These are phyloP conservation scores for Semicossyphus pulcher DNA, from an alignment of 2,113 vertebrate genomes.

Conservation along the genomic window DNA sequence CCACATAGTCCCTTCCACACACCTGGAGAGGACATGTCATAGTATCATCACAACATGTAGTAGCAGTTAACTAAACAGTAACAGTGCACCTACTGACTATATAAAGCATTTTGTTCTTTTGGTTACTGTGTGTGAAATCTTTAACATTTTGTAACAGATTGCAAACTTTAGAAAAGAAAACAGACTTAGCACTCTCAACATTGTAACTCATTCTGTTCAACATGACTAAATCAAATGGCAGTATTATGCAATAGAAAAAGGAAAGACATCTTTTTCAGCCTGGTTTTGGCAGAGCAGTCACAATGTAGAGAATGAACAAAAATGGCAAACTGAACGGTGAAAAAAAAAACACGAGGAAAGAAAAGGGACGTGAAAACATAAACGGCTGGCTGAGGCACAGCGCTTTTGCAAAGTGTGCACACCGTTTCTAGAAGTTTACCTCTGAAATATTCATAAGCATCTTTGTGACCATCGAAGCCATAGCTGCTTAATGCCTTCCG, in stretches of 20 bases:
- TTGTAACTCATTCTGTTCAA: constrained; percentile 69
- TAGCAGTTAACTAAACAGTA: constrained; percentile 3
- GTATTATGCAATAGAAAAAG: constrained; percentile 78
- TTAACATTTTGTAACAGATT: constrained; percentile 37
- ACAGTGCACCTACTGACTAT: constrained; percentile 42
- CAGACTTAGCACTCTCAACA: constrained; percentile 77
- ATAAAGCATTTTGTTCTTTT: constrained; percentile 67
- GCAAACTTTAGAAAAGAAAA: constrained; percentile 62
- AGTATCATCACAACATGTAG: constrained; percentile 34
- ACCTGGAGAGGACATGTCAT: constrained; percentile 49
- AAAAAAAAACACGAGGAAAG: not conserved
- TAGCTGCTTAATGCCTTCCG: constrained; percentile 63
- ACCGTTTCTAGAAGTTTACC: constrained; percentile 51
- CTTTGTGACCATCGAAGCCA: constrained; percentile 51
- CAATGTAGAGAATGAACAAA: constrained; percentile 54
- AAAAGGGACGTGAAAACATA: constrained; percentile 45
- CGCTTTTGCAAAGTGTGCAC: constrained; percentile 59
- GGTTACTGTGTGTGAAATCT: constrained; percentile 53
- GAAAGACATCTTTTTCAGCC: constrained; percentile 74
- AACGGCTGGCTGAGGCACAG: constrained; percentile 56
- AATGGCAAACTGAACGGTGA: constrained; percentile 37
- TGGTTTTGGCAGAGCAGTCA: constrained; percentile 60
- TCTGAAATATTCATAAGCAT: constrained; percentile 74
- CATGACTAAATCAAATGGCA: constrained; percentile 77
- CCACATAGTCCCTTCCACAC: constrained; percentile 40